Conservation (phyloP, 2,113 vertebrate species). For the Colistium nudipinnis region DNA sequence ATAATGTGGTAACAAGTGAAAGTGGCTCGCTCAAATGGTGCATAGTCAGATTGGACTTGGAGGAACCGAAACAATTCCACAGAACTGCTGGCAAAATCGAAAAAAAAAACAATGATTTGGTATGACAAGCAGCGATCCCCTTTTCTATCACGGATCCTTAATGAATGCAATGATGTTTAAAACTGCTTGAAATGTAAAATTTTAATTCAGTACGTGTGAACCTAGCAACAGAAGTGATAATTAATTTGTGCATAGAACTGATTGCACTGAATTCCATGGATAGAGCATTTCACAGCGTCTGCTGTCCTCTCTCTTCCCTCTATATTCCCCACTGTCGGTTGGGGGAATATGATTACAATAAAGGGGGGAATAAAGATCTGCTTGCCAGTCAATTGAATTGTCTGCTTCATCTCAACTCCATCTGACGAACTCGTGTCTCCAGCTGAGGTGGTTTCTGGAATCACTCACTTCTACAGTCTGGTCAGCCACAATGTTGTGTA, state of each 20-base stretch:
- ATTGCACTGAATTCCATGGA: constrained; percentile 37
- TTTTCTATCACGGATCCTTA: too few relatives aligned
- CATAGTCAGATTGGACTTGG: constrained; percentile 19
- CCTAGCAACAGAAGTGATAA: constrained; percentile 41
- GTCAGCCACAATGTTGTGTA: too few relatives aligned
- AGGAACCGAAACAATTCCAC: constrained; percentile 5
- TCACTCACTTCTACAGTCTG: constrained; percentile 21
- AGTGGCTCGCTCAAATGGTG: constrained; percentile 40
- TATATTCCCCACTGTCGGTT: constrained; percentile 8
- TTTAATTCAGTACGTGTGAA: constrained; percentile 38
- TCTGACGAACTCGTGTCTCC: constrained; percentile 59
- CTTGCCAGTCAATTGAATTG: constrained; percentile 49
- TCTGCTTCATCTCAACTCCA: constrained; percentile 49
- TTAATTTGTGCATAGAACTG: constrained; percentile 38
- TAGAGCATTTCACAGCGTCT: constrained; percentile 23
- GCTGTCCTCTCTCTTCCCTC: constrained; percentile 47
- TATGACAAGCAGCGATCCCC: background rate
- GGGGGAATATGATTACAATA: constrained; percentile 47
- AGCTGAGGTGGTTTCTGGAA: constrained; percentile 41
- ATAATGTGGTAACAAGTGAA: constrained; percentile 68
- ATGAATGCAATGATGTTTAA: constrained; percentile 22
- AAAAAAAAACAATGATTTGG: background rate
- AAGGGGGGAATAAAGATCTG: constrained; percentile 29
- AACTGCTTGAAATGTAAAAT: constrained; percentile 38
- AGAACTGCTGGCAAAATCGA: constrained; percentile 2